Percentiles rank a stretch among this genome's conserved stretches.
phyloP scores from a whole-genome alignment of 23 tunicate genomes.

The Styela plicata region DNA sequence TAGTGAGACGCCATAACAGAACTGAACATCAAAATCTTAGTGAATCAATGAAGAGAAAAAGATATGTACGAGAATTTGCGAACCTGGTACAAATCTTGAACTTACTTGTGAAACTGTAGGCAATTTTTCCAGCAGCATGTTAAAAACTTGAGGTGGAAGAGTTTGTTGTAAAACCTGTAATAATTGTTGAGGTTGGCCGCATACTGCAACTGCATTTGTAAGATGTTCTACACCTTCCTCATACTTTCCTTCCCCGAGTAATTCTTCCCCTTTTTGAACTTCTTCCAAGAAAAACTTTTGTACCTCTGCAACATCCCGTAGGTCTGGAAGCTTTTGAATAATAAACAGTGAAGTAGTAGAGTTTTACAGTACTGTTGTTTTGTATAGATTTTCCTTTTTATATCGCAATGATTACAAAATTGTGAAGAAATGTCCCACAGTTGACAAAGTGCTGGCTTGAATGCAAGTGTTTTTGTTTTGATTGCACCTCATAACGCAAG shows the following conservation, averaged over 20 bases:
- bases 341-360: too few relatives aligned
- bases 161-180: slow-evolving; percentile 79
- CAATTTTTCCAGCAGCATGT: slow-evolving; percentile 74
- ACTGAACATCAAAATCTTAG: too few relatives aligned
- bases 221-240: slow-evolving; percentile 93
- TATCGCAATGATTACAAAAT: too few relatives aligned
- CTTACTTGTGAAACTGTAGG: slow-evolving; percentile 75
- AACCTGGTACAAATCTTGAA: neutral
- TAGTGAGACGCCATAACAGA: too few relatives aligned
- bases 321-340: slow-evolving; percentile 85
- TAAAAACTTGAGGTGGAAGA: slow-evolving; percentile 78
- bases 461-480: too few relatives aligned
- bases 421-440: too few relatives aligned
- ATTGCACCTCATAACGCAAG: too few relatives aligned
- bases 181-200: slow-evolving; percentile 94
- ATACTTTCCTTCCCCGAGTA: slow-evolving; percentile 53
- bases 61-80: neutral
- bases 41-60: too few relatives aligned
- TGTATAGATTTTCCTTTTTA: too few relatives aligned
- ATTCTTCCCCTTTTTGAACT: slow-evolving; percentile 87
- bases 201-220: slow-evolving; percentile 92
- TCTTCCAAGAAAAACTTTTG: slow-evolving; percentile 88
- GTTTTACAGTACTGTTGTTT: too few relatives aligned
- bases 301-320: slow-evolving; percentile 73
- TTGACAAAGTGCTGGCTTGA: too few relatives aligned